These are phyloP conservation scores for Eulimnadia texana DNA, from an alignment of 1,140 invertebrate genomes.

Conservation along the genomic window DNA sequence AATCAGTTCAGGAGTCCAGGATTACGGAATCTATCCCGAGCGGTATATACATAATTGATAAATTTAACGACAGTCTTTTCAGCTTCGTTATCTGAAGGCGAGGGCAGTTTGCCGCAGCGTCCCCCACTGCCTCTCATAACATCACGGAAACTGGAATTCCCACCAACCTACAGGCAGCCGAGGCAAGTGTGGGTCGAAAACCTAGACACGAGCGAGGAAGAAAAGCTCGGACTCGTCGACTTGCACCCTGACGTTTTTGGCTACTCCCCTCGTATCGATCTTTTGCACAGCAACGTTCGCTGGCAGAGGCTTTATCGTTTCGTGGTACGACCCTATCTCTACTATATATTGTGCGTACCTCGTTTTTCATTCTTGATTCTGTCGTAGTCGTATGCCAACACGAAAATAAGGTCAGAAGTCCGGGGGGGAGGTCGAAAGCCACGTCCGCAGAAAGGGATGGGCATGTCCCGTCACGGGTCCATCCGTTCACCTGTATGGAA, in stretches of 20 bases:
- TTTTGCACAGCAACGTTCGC: constrained; percentile 68
- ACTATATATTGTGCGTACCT: background rate
- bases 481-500: constrained; percentile 70
- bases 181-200: constrained; percentile 87
- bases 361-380: background rate
- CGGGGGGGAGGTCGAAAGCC: constrained; percentile 77
- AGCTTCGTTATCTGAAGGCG: no score
- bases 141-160: constrained; percentile 25
- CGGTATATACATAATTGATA: no score
- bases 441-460: constrained; percentile 88
- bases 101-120: background rate
- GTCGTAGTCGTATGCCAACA: constrained; percentile 45
- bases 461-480: constrained; percentile 76
- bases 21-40: no score
- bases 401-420: constrained; percentile 65
- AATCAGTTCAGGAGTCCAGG: no score
- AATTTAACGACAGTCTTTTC: no score
- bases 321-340: constrained; percentile 42
- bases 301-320: constrained; percentile 79
- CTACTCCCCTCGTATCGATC: constrained; percentile 64
- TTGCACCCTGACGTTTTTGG: constrained; percentile 81
- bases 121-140: constrained; percentile 22
- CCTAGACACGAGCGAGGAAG: constrained; percentile 57
- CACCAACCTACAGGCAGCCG: constrained; percentile 36
- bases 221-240: constrained; percentile 67